These are phyloP conservation scores for Drosophila basisetae DNA, from an alignment of 2,888 invertebrate genomes.

Conservation along the genomic window DNA sequence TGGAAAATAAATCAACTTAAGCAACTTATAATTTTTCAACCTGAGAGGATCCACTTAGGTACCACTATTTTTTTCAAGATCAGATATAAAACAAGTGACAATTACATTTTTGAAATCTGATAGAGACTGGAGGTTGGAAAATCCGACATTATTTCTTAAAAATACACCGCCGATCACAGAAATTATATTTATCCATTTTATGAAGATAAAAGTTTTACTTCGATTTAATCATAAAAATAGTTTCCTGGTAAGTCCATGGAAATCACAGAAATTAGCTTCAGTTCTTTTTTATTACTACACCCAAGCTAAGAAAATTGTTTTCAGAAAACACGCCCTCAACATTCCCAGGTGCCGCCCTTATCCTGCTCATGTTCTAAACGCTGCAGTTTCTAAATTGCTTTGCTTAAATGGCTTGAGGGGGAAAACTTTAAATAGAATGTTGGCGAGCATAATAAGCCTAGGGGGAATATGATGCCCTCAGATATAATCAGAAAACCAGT, in stretches of 20 bases:
- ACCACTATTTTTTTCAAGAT: background rate
- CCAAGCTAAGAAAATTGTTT: background rate
- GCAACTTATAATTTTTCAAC: background rate
- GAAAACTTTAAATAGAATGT: conserved; percentile 34
- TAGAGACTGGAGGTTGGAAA: background rate
- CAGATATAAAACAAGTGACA: background rate
- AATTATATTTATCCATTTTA: background rate
- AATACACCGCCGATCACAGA: background rate
- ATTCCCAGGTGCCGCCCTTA: conserved; percentile 6
- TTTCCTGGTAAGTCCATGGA: background rate
- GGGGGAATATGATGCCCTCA: conserved; percentile 32
- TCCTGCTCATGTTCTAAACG: conserved; percentile 24
- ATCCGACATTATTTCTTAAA: background rate
- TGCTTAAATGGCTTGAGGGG: conserved; percentile 9
- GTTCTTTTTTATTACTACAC: background rate
- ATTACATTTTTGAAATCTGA: background rate
- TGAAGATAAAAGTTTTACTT: background rate
- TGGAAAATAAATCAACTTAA: background rate
- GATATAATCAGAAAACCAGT: conserved; percentile 56
- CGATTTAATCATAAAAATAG: background rate
- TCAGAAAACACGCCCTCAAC: conserved; percentile 11
- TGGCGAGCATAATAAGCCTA: conserved; percentile 11
- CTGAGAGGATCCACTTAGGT: no score
- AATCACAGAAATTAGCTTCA: conserved; percentile 9
- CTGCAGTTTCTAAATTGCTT: conserved; percentile 20